phyloP scores from a whole-genome alignment of 2,797 vertebrate species.

The Thripadectes ignobilis region DNA sequence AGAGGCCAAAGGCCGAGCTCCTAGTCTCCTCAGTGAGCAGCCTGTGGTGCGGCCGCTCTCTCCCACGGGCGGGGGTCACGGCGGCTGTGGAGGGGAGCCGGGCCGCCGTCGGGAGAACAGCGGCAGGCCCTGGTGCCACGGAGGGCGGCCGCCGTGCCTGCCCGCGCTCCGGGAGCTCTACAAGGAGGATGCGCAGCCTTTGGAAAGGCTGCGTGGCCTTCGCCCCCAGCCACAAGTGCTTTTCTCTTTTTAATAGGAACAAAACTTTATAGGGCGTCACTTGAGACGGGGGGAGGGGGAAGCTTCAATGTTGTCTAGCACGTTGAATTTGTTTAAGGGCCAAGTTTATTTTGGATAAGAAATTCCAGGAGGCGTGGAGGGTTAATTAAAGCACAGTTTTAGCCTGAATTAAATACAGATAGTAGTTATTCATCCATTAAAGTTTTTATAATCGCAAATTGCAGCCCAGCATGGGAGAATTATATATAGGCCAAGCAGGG shows the following conservation, averaged over 20 bases:
- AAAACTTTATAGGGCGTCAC: constrained; percentile 41
- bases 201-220: neutral
- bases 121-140: rapidly evolving
- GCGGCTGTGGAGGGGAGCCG: neutral
- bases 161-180: neutral
- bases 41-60: neutral
- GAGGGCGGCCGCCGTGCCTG: neutral
- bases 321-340: constrained; percentile 68
- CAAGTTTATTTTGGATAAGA: constrained; percentile 68
- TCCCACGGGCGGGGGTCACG: neutral
- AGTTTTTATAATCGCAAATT: constrained; percentile 59
- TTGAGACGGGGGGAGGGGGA: constrained; percentile 55
- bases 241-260: neutral
- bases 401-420: constrained; percentile 59
- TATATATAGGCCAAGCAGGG: constrained; percentile 63
- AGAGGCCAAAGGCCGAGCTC: neutral
- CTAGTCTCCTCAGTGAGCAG: neutral
- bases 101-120: neutral
- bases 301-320: constrained; percentile 60
- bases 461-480: constrained; percentile 63
- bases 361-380: constrained; percentile 62
- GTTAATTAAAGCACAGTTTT: constrained; percentile 69
- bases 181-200: neutral
- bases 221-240: neutral
- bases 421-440: constrained; percentile 67